These are phyloP conservation scores for Ceyx margarethae DNA, from an alignment of 2,113 vertebrate genomes.

Conservation along the genomic window DNA sequence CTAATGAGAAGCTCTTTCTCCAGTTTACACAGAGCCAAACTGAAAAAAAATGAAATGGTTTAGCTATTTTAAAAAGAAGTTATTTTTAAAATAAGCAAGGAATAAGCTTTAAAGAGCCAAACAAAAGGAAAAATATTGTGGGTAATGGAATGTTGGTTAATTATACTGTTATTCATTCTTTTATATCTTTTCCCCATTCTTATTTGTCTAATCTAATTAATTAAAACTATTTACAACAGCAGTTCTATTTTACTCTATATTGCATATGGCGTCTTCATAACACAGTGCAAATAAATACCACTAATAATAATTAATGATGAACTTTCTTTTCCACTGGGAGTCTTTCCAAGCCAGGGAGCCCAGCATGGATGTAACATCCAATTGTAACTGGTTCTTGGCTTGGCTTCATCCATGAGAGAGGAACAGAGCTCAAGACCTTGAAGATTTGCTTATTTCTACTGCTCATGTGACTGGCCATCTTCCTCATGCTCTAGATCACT, in stretches of 20 bases:
- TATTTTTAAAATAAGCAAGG: conserved; percentile 12
- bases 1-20: conserved; percentile 26
- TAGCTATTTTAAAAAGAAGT: conserved; percentile 27
- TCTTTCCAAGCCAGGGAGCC: not conserved
- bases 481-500: not conserved
- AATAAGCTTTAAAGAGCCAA: not conserved
- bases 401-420: not conserved
- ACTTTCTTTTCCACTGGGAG: not conserved
- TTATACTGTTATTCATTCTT: conserved; percentile 12
- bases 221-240: conserved; percentile 2
- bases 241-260: not conserved
- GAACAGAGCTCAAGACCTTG: accelerated
- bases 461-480: not conserved
- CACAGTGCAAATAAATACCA: not conserved
- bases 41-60: conserved; percentile 21
- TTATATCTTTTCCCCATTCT: not conserved
- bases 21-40: conserved; percentile 16
- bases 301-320: not conserved
- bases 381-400: not conserved
- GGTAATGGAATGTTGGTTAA: conserved; percentile 3
- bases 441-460: not conserved
- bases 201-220: conserved; percentile 34
- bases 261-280: not conserved
- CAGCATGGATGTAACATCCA: not conserved
- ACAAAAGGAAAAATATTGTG: conserved; percentile 8